Base-by-base conservation (phyloP, 2,888 invertebrate genomes). In the Leucoptera coffeella region DNA sequence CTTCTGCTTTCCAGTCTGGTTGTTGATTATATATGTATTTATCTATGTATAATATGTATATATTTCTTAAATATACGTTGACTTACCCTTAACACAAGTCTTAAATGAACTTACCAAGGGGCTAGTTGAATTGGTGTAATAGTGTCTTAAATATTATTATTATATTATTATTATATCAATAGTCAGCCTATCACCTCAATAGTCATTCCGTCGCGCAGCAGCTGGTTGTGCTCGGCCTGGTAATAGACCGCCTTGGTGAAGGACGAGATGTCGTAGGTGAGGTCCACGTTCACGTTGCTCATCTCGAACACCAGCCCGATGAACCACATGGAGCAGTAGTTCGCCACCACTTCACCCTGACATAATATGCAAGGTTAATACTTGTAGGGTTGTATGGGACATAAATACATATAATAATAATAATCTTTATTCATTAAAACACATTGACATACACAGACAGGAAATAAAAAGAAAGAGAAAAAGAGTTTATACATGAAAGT, bases 291-390 rank as follows among this genome's bases (percentile, higher is more conserved):
- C 26, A 91, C 71, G 50, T 86, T 87, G 9, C 84, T 80, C 64
- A 90, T 91, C 41, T 85, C 84, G 51, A 99, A 94, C 35, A 87
- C 84, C 27, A 99, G 73, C 0, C 99, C 99, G 42, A 99, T 93
- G 60, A 97, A 97, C 99, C 99, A 99, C 81, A 94, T 85, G 4
- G 88, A 86, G 50, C 88, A 84, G 37, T 77, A 76, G 36, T 74
- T 75, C 17, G 74, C 50, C 11, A 61, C 32, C 10, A 56, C 37
- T 22, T 56, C 64, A 1, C 60, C 67, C 64, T 67, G 52, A 1
- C n/a, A 31, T 15, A 24, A 11, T 21, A 27, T 9, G 14, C 4
- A 8, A 28, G 22, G 9, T 11, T 14, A 14, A 12, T n/a, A 20
- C 10, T 19, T 5, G 8, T 19, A 23, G 12, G 4, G 7, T 2